These are phyloP conservation scores for Poeciliopsis occidentalis DNA, from an alignment of 2,113 vertebrate species.

Conservation along the genomic window DNA sequence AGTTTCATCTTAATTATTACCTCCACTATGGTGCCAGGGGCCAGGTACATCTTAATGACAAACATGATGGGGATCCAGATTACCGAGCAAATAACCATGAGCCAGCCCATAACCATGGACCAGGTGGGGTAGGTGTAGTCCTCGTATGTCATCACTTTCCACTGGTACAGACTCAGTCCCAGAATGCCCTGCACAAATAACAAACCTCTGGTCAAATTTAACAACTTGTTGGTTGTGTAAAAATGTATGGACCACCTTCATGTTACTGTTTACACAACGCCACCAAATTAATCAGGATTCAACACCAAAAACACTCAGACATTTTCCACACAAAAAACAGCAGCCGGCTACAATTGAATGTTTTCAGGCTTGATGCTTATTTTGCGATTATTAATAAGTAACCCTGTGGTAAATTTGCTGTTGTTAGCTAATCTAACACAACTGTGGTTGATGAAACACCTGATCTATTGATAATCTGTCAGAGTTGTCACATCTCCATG, in stretches of 20 bases:
- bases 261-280: no score
- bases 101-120: constrained; percentile 98
- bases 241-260: neutral
- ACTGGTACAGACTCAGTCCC: constrained; percentile 95
- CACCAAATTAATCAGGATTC: no score
- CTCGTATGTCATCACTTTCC: constrained; percentile 97
- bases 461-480: no score
- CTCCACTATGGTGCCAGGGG: constrained; percentile 91
- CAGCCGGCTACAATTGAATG: no score
- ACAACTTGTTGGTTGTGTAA: neutral
- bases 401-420: no score
- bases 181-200: constrained; percentile 88
- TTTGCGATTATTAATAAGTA: no score
- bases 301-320: no score
- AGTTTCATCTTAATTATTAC: constrained; percentile 72
- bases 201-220: neutral
- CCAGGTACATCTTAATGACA: constrained; percentile 95
- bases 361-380: no score
- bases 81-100: constrained; percentile 96
- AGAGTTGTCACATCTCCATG: no score
- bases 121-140: constrained; percentile 95
- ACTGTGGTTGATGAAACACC: no score
- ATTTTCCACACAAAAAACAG: no score
- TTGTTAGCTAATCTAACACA: no score
- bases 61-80: constrained; percentile 99